phyloP scores from a whole-genome alignment of 1,140 invertebrate genomes.

The Pogonognathellus flavescens region DNA sequence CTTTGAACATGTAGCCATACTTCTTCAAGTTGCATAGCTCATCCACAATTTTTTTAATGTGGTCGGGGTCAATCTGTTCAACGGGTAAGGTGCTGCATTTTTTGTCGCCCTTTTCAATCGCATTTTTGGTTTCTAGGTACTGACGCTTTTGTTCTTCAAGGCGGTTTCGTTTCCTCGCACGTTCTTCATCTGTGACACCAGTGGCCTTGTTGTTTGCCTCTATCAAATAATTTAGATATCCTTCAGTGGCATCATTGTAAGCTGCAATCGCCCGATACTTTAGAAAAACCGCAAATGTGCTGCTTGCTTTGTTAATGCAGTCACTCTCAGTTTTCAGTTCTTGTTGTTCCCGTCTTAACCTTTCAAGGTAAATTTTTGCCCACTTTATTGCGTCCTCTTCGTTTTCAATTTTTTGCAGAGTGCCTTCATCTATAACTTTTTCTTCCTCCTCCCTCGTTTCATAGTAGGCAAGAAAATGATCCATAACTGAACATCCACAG shows the following conservation, averaged over 20 bases:
- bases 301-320: constrained; percentile 1
- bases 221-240: constrained; percentile 58
- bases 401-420: neutral
- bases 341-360: neutral
- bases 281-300: constrained; percentile 55
- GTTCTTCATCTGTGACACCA: neutral
- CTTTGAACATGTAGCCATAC: no score
- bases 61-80: neutral
- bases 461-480: neutral
- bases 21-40: neutral
- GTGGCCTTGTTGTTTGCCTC: neutral
- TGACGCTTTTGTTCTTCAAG: neutral
- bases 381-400: neutral
- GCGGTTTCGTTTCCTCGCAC: neutral
- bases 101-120: neutral
- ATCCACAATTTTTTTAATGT: neutral
- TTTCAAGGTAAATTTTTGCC: neutral
- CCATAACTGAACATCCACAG: neutral
- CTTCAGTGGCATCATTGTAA: constrained; percentile 58
- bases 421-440: constrained; percentile 8
- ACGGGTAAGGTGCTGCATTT: no score
- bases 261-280: constrained; percentile 61
- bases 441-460: neutral
- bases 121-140: neutral
- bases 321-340: constrained; percentile 21